Conservation (phyloP, 2,888 invertebrate genomes). For the Therioaphis trifolii region DNA sequence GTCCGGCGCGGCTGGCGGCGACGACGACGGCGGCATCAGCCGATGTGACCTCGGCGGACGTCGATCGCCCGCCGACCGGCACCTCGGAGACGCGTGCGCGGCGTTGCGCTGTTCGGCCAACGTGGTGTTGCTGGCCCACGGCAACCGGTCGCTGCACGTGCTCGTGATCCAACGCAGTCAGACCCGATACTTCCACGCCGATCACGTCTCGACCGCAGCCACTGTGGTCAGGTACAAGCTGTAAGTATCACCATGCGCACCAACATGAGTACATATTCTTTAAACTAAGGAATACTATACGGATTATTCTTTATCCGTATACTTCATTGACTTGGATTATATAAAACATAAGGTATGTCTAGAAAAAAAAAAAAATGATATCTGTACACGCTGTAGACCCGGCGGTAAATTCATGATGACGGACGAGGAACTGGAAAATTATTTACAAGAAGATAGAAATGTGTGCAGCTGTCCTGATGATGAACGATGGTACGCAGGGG, state of each 20-base stretch:
- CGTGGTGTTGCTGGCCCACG: constrained; percentile 38
- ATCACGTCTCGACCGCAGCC: neutral
- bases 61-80: too few relatives aligned
- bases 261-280: too few relatives aligned
- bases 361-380: too few relatives aligned
- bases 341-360: too few relatives aligned
- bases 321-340: too few relatives aligned
- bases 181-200: neutral
- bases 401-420: constrained; percentile 20
- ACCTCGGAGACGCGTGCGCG: neutral
- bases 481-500: constrained; percentile 24
- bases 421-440: neutral
- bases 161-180: constrained; percentile 26
- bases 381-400: neutral
- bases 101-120: constrained; percentile 33
- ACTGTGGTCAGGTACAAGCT: neutral
- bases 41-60: neutral
- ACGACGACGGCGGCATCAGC: neutral
- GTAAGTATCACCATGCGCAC: neutral
- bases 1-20: too few relatives aligned
- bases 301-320: too few relatives aligned
- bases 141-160: constrained; percentile 41
- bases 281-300: too few relatives aligned
- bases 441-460: neutral
- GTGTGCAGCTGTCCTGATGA: constrained; percentile 32